These are phyloP conservation scores for Puffinus mauretanicus DNA, from an alignment of 2,113 vertebrate species.

Conservation along the genomic window DNA sequence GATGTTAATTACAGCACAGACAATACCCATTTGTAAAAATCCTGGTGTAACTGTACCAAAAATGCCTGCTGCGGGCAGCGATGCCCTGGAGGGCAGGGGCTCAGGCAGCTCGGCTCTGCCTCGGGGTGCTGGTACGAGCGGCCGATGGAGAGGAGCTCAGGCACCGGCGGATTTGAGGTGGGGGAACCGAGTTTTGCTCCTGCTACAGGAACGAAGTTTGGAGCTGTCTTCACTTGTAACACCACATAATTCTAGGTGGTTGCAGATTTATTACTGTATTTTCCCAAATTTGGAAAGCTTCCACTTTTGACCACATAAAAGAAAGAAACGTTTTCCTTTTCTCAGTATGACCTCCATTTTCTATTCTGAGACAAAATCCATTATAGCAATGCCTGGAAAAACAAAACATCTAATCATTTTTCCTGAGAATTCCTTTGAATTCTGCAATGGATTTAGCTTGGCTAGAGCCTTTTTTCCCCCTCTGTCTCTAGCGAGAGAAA, in stretches of 20 bases:
- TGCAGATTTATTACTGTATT: conserved; percentile 49
- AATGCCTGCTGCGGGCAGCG: neutral
- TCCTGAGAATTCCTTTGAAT: neutral
- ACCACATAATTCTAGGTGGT: conserved; percentile 53
- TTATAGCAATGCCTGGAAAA: conserved; percentile 12
- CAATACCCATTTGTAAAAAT: neutral
- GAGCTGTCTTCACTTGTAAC: conserved; percentile 56
- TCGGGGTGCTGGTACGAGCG: accelerated
- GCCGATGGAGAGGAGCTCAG: neutral
- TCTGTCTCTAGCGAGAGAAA: neutral
- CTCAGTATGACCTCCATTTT: conserved; percentile 47
- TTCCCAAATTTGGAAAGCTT: conserved; percentile 41
- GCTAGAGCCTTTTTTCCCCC: neutral
- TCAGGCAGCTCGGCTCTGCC: neutral
- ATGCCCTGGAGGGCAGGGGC: neutral
- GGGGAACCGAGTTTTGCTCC: neutral
- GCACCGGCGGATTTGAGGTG: neutral
- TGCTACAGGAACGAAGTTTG: neutral
- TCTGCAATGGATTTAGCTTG: neutral
- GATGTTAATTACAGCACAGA: neutral
- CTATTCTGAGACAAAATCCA: conserved; percentile 31
- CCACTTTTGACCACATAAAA: conserved; percentile 50
- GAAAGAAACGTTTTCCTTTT: conserved; percentile 31
- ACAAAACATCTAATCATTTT: neutral
- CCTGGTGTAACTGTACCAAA: neutral